Percentiles rank a stretch among this genome's conserved stretches.
Evolutionary conservation across 2,113 vertebrate species (phyloP).

Genomic region (Dicaeum eximium): DNA sequence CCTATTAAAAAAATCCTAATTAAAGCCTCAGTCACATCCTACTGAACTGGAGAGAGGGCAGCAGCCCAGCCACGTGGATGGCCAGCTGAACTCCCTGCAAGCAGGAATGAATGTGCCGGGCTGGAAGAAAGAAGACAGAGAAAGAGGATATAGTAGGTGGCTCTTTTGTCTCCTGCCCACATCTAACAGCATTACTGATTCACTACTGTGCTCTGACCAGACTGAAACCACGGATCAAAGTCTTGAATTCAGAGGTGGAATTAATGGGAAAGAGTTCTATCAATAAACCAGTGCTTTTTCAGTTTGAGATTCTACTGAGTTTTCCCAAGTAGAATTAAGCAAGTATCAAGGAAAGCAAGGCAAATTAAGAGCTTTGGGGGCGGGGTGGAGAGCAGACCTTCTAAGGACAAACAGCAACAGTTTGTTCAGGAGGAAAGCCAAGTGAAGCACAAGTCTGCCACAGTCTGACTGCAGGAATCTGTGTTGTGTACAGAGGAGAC

Average conservation of each 20-base stretch:
- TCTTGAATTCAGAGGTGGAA: not conserved
- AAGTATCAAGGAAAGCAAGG: not conserved
- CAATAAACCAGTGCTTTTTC: not conserved
- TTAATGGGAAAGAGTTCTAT: not conserved
- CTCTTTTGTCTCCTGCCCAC: not conserved
- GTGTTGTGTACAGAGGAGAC: constrained; percentile 63
- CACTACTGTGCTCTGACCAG: not conserved
- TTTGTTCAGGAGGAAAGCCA: constrained; percentile 65
- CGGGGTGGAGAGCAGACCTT: constrained; percentile 27
- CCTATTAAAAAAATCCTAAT: not conserved
- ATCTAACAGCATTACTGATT: not conserved
- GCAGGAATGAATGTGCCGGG: not conserved
- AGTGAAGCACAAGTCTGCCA: constrained; percentile 50
- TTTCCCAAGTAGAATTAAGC: constrained; percentile 10
- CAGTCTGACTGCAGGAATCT: constrained; percentile 52
- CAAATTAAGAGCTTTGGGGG: constrained; percentile 33
- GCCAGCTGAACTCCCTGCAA: not conserved
- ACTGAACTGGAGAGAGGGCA: not conserved
- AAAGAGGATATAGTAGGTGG: not conserved
- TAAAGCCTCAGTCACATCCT: not conserved
- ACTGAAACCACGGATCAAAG: not conserved
- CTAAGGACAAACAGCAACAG: constrained; percentile 55
- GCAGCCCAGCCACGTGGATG: not conserved
- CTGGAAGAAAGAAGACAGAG: not conserved
- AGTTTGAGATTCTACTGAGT: not conserved